Conservation (phyloP, 2,113 vertebrate species). For the Labeo rohita region DNA sequence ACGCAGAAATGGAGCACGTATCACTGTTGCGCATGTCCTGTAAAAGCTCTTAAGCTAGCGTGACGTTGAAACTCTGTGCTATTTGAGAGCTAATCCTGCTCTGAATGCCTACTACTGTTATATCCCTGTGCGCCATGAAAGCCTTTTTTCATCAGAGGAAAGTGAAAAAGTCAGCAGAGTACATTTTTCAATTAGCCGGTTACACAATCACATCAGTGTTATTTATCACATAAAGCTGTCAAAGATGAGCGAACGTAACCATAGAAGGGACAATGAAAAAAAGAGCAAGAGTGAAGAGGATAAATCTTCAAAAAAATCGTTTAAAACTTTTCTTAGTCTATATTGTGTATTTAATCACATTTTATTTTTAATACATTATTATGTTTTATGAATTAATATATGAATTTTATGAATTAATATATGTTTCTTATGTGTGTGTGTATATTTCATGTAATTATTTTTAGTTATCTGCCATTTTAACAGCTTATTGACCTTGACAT, state of each 20-base stretch:
- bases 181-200: conserved; percentile 8
- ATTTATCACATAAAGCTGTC: not conserved
- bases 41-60: conserved; percentile 63
- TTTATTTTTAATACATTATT: too few species aligned
- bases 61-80: conserved; percentile 56
- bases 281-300: not conserved
- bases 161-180: not conserved
- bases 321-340: too few species aligned
- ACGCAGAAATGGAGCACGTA: conserved; percentile 16
- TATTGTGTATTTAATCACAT: too few species aligned
- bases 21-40: conserved; percentile 55
- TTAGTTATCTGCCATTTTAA: not conserved
- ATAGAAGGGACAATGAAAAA: not conserved
- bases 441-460: too few species aligned
- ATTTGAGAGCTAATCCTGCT: conserved; percentile 67
- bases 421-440: too few species aligned
- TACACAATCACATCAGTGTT: not conserved
- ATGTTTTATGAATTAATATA: too few species aligned
- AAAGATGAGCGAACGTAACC: not conserved
- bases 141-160: conserved; percentile 31
- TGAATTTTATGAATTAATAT: not conserved
- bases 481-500: not conserved
- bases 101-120: conserved; percentile 56
- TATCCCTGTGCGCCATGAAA: conserved; percentile 35
- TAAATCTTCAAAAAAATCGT: too few species aligned